These are phyloP conservation scores for Salticus scenicus DNA, from an alignment of 2,888 invertebrate species.

Conservation along the genomic window DNA sequence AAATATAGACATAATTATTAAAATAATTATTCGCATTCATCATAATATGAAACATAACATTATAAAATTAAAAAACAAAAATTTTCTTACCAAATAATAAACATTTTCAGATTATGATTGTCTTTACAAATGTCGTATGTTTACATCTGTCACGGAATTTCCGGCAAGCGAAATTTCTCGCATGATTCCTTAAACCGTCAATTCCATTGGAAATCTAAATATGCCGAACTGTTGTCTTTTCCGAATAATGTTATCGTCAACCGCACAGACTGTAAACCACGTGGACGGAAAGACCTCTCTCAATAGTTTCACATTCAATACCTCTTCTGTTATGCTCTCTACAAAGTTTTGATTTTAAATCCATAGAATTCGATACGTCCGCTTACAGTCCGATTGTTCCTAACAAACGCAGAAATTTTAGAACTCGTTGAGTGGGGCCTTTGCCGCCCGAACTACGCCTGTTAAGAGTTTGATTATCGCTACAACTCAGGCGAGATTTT, in stretches of 20 bases:
- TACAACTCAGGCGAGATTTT: not conserved
- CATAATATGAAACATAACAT: too few relatives aligned
- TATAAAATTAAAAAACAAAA: too few relatives aligned
- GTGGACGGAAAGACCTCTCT: not conserved
- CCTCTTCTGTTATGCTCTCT: not conserved
- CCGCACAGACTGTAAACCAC: constrained; percentile 5
- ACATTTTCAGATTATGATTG: too few relatives aligned
- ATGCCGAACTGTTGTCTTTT: constrained; percentile 8
- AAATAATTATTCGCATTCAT: too few relatives aligned
- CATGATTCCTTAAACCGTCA: not conserved
- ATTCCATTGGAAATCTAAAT: not conserved
- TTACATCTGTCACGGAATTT: not conserved
- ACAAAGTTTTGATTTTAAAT: too few relatives aligned
- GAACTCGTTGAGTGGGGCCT: too few relatives aligned
- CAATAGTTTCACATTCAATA: not conserved
- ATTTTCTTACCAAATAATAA: too few relatives aligned
- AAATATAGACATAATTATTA: too few relatives aligned
- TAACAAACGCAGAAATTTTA: too few relatives aligned
- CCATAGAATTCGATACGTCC: not conserved
- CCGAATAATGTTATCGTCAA: constrained; percentile 7
- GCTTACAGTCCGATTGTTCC: not conserved
- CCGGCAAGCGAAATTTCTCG: not conserved
- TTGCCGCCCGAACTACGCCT: too few relatives aligned
- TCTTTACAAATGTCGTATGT: too few relatives aligned
- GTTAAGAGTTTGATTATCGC: constrained; percentile 1